Evolutionary conservation across 2,797 vertebrate genomes (phyloP), one percentile per base, ranked within the genome.

Genomic region (Lophura swinhoii): DNA sequence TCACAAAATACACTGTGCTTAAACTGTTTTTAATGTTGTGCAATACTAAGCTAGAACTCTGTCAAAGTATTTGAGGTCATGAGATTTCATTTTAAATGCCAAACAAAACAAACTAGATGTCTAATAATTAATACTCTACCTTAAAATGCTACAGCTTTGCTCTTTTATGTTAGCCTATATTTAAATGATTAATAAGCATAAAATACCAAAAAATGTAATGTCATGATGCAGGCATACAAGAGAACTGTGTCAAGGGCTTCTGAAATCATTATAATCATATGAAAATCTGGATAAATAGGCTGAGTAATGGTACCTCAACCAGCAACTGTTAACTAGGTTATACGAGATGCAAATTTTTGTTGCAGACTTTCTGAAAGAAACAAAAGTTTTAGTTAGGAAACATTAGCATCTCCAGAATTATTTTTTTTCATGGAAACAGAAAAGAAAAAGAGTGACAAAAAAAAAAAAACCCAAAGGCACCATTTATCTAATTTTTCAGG

Each of bases 71-170:
- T 94, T 91, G 64, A 95, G 95, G 95, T 95, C 91, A 95, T 95
- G 95, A 95, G 96, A 95, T 96, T 95, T 90, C 93, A 75, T 80
- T 94, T 93, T 75, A 87, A 95, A 90, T 85, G 95, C 93, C 96
- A 95, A 95, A 88, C 44, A 95, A 96, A 95, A 92, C 16, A 12
- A 93, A 82, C 62, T 62, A 90, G 72, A 86, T 64, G 43, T 70
- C 71, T 59, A 88, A 87, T 80, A 90, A 80, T 71, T 62, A 78
- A 71, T 66, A 80, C 5, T 90, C 69, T 91, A 95, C 85, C 85
- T 91, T 86, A 79, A 93, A 84, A 92, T 84, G 66, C 28, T 31
- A 51, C 10, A 60, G 48, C 26, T 88, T 92, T 71, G 37, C 41
- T 91, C 53, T 87, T 80, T 29, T 29, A 18, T 20, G 17, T 41